phyloP scores from a whole-genome alignment of 2,113 vertebrate species.

The Pipa parva region DNA sequence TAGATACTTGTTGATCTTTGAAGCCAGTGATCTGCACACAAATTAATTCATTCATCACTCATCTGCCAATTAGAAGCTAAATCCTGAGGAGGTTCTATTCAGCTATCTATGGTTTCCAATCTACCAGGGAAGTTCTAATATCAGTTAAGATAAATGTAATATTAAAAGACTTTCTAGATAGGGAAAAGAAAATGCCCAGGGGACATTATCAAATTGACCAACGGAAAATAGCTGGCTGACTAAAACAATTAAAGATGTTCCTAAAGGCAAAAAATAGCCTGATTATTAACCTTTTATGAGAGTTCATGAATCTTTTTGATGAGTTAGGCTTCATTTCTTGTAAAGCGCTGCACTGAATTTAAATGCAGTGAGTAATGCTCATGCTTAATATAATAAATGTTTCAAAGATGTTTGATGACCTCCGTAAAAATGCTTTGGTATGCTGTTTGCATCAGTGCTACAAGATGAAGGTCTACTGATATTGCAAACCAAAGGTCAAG shows the following conservation, averaged over 20 bases:
- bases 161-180: constrained; percentile 28
- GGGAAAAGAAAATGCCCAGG: constrained; percentile 35
- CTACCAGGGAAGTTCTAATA: constrained; percentile 42
- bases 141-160: constrained; percentile 45
- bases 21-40: constrained; percentile 63
- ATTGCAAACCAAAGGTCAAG: constrained; percentile 11
- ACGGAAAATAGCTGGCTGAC: constrained; percentile 18
- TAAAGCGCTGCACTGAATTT: not conserved
- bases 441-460: not conserved
- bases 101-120: constrained; percentile 25
- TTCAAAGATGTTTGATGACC: not conserved
- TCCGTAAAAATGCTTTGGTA: not conserved
- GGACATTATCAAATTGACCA: constrained; percentile 38
- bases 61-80: constrained; percentile 67
- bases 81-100: constrained; percentile 57
- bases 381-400: not conserved
- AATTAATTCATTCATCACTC: constrained; percentile 64
- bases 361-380: not conserved
- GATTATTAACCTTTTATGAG: constrained; percentile 45
- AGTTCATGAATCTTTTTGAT: constrained; percentile 38
- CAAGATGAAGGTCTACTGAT: constrained; percentile 14
- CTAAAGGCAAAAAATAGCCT: constrained; percentile 35
- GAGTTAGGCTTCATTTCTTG: constrained; percentile 18
- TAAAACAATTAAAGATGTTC: constrained; percentile 47
- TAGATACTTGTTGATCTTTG: constrained; percentile 51